Evolutionary conservation across 1,140 invertebrate genomes (phyloP).

Genomic region (Battus philenor): DNA sequence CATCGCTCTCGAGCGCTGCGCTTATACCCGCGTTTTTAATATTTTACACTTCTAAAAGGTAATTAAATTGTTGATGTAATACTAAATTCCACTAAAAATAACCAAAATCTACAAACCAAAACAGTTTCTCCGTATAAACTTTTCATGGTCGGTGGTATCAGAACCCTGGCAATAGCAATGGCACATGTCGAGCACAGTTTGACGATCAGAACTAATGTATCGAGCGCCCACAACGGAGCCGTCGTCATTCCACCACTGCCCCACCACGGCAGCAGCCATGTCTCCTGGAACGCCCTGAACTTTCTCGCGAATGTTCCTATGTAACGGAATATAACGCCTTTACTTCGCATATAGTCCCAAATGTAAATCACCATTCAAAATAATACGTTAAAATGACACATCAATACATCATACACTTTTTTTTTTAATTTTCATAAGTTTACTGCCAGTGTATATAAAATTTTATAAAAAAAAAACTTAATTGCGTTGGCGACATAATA

Average conservation of each 20-base stretch:
- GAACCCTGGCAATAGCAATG: conserved; percentile 31
- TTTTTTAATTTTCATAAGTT: not conserved
- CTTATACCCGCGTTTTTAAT: too few relatives aligned
- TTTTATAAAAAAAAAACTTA: too few relatives aligned
- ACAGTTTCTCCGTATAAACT: conserved; percentile 60
- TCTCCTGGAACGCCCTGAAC: conserved; percentile 51
- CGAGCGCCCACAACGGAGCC: conserved; percentile 51
- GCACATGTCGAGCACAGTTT: conserved; percentile 53
- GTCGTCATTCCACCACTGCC: conserved; percentile 40
- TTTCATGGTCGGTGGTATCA: conserved; percentile 53
- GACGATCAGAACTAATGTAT: conserved; percentile 46
- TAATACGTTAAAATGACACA: conserved; percentile 9
- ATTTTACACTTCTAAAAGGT: too few relatives aligned
- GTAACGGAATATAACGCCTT: conserved; percentile 46
- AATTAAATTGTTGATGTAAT: too few relatives aligned
- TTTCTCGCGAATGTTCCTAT: conserved; percentile 46
- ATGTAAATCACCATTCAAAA: conserved; percentile 10
- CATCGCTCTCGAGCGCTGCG: too few relatives aligned
- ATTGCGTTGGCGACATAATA: too few relatives aligned
- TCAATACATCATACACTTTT: too few relatives aligned
- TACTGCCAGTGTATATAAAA: not conserved
- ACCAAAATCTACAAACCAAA: conserved; percentile 30
- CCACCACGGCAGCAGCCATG: conserved; percentile 62
- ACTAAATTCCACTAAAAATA: not conserved
- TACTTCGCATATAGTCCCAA: conserved; percentile 35